A percentile compares a stretch with the other conserved stretches of the same genome.
Evolutionary conservation across 2,888 invertebrate species (phyloP).

Genomic region (Oligia strigilis): DNA sequence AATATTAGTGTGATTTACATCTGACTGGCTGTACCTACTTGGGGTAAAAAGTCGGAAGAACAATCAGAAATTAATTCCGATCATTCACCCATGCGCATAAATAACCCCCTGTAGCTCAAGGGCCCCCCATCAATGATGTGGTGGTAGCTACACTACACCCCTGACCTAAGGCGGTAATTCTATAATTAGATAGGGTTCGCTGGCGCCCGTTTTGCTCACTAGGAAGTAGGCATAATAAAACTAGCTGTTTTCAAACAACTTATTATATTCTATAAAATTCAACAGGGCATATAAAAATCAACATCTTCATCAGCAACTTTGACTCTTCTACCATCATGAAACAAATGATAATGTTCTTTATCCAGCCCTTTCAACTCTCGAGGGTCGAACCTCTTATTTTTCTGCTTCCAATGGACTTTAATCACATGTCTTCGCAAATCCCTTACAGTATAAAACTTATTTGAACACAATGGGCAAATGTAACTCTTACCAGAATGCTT

Average conservation of each 20-base stretch:
- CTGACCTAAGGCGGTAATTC: not conserved
- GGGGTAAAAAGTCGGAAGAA: too few species aligned
- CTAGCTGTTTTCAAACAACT: not conserved
- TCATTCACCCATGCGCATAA: too few species aligned
- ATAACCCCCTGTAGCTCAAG: not conserved
- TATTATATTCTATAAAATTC: slow-evolving; percentile 7
- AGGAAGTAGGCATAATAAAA: slow-evolving; percentile 5
- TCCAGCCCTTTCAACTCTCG: slow-evolving; percentile 67
- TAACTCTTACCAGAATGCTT: slow-evolving; percentile 75
- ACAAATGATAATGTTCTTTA: slow-evolving; percentile 70
- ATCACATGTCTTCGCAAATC: slow-evolving; percentile 77
- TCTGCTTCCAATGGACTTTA: slow-evolving; percentile 75
- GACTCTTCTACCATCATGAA: slow-evolving; percentile 70
- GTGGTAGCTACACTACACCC: not conserved
- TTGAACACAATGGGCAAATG: slow-evolving; percentile 74
- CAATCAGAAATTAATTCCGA: too few species aligned
- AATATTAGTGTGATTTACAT: too few species aligned
- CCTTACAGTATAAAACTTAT: slow-evolving; percentile 70
- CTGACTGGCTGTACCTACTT: too few species aligned
- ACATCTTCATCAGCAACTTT: slow-evolving; percentile 55
- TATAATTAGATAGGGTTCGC: not conserved
- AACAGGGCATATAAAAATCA: slow-evolving; percentile 58
- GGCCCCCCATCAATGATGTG: not conserved
- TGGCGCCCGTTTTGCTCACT: not conserved
- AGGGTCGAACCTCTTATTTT: slow-evolving; percentile 71